These are phyloP conservation scores for Callipepla squamata DNA, from an alignment of 2,113 vertebrate species.

Conservation along the genomic window DNA sequence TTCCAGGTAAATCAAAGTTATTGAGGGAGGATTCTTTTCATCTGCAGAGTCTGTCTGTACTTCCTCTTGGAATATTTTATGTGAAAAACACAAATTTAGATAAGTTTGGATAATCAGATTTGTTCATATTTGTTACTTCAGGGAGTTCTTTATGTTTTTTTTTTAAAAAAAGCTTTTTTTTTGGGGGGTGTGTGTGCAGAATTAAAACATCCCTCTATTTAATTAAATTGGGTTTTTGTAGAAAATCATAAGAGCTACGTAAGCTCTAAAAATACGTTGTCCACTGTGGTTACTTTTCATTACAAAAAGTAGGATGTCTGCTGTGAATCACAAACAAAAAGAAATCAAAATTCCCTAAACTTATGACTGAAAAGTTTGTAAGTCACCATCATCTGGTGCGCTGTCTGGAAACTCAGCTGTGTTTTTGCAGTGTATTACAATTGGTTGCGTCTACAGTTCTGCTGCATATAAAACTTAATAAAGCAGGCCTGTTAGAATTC, in stretches of 20 bases:
- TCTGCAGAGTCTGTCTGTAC: slow-evolving; percentile 1
- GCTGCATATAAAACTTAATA: slow-evolving; percentile 1
- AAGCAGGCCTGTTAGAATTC: slow-evolving; percentile 4
- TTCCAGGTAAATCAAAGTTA: slow-evolving; percentile 38
- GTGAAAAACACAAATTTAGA: neutral
- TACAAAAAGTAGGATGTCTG: neutral
- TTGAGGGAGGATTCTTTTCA: neutral
- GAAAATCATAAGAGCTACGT: neutral
- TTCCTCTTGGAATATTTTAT: neutral
- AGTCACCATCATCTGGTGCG: slow-evolving; percentile 30
- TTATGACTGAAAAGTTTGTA: slow-evolving; percentile 38
- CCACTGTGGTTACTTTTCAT: slow-evolving; percentile 22
- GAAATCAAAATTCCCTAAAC: slow-evolving; percentile 41
- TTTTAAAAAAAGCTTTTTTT: neutral
- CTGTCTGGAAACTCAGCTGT: slow-evolving; percentile 35
- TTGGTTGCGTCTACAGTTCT: neutral
- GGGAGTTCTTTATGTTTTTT: neutral
- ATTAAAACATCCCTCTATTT: neutral
- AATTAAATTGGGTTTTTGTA: neutral
- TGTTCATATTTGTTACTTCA: neutral
- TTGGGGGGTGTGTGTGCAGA: neutral
- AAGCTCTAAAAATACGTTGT: neutral
- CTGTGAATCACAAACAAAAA: slow-evolving; percentile 13
- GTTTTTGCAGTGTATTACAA: slow-evolving; percentile 15
- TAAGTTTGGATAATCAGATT: neutral